phyloP scores from a whole-genome alignment of 2,888 invertebrate genomes.

The Heliconius aoede region DNA sequence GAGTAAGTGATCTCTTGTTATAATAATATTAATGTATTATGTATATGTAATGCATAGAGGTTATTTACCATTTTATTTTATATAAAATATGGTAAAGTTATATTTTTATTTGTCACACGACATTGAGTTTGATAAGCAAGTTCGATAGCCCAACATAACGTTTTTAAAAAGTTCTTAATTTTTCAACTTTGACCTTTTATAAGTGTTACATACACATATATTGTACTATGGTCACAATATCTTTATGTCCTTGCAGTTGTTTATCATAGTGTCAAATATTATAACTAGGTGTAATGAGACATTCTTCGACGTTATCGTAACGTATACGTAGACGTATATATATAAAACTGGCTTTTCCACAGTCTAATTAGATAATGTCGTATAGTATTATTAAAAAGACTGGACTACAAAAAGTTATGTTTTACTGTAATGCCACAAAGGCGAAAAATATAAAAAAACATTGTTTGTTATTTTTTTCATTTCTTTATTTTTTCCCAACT shows the following conservation, averaged over 20 bases:
- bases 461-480: not conserved
- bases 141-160: not conserved
- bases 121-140: too few species aligned
- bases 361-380: too few species aligned
- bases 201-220: not conserved
- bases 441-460: not conserved
- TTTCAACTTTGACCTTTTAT: not conserved
- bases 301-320: not conserved
- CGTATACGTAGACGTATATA: too few species aligned
- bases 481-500: not conserved
- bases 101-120: too few species aligned
- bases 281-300: not conserved
- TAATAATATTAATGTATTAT: too few species aligned
- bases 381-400: too few species aligned
- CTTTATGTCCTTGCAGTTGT: not conserved
- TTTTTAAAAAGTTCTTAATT: not conserved
- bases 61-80: not conserved
- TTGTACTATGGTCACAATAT: not conserved
- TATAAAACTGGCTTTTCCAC: too few species aligned
- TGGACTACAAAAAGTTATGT: too few species aligned
- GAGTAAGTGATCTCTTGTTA: slow-evolving; percentile 82
- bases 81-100: not conserved
- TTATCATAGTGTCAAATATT: not conserved
- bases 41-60: not conserved
- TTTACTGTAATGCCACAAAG: too few species aligned